Base-by-base conservation (phyloP, 2,888 invertebrate genomes). In the Cephus pulcher region DNA sequence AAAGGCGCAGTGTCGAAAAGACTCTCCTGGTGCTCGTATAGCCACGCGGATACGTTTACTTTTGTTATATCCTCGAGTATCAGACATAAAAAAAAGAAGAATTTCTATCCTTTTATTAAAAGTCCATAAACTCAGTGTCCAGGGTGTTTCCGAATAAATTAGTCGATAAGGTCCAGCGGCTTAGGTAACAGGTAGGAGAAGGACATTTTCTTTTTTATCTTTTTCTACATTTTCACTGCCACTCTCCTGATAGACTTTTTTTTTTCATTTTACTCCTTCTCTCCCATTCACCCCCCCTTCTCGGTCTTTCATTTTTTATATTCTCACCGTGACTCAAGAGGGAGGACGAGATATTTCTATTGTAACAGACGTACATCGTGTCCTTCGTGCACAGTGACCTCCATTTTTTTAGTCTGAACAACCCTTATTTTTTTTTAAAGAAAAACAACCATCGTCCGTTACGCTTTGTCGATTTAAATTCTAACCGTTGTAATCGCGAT, bases 1-100 rank as follows among this genome's bases (percentile, higher is more conserved):
- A 85, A 84, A 86, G 86, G 85, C 85, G 88, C 88, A 87, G 89
- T 89, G 86, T 85, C 84, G 84, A 83, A 86, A 85, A 84, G 86
- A 85, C 83, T 81, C 84, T 86, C 82, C 85, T 82, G 79, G 82
- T 78, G 78, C 79, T 83, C 81, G 82, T 76, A 78, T 75, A 37
- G 40, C 79, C 87, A 86, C 87, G 87, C 85, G 86, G 83, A 82
- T 83, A 75, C 75, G 77, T 81, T 80, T 78, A 68, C 74, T 80
- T 80, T 74, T 23, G 56, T 56, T 56, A 56, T 56, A 56, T 56
- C 56, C 56, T 56, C 56, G 56, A 23, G 56, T 56, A 56, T 23
- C 56, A 56, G 56, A 56, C 56, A 15, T 23, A 56, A 56, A 15
- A 56, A 56, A 40, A 9, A 56, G 33, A 9, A 23, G 23, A 56